phyloP scores from a whole-genome alignment of 2,113 vertebrate species.

The Dicentrarchus labrax region DNA sequence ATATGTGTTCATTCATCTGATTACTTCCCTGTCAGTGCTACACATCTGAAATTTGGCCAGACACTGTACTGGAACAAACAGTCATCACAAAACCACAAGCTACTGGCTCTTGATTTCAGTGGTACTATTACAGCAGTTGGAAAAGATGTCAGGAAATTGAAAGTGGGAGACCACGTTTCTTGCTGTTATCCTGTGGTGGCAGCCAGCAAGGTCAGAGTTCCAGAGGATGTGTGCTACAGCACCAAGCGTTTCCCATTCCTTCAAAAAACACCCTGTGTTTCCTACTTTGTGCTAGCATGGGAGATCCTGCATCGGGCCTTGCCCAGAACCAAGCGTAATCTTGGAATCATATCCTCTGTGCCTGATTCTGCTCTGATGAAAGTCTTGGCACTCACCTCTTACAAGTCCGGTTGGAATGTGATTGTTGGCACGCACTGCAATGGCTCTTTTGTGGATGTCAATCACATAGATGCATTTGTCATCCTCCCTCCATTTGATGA shows the following conservation, averaged over 20 bases:
- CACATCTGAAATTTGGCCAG: conserved; percentile 84
- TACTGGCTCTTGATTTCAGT: conserved; percentile 88
- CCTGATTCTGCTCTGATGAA: conserved; percentile 84
- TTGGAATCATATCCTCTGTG: conserved; percentile 84
- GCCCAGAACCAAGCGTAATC: conserved; percentile 73
- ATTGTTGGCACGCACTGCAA: conserved; percentile 66
- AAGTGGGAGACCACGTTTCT: conserved; percentile 87
- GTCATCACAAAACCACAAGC: conserved; percentile 80
- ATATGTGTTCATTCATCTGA: conserved; percentile 90
- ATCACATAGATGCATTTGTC: conserved; percentile 79
- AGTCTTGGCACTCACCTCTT: conserved; percentile 81
- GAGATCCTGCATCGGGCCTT: conserved; percentile 84
- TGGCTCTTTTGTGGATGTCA: conserved; percentile 54
- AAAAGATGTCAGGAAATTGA: conserved; percentile 84
- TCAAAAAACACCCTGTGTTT: conserved; percentile 85
- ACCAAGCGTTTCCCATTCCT: conserved; percentile 83
- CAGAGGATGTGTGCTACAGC: conserved; percentile 85
- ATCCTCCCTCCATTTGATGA: conserved; percentile 83
- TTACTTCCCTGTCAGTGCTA: conserved; percentile 88
- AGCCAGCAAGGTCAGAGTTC: conserved; percentile 81
- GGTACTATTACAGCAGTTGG: conserved; percentile 87
- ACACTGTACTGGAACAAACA: conserved; percentile 88
- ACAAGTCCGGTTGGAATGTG: conserved; percentile 85
- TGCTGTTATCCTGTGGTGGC: conserved; percentile 87
- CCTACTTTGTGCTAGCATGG: conserved; percentile 88